Percentiles rank a stretch among this genome's conserved stretches.
These are phyloP conservation scores for Drosophila rellima DNA, from an alignment of 2,888 invertebrate species.

Conservation along the genomic window DNA sequence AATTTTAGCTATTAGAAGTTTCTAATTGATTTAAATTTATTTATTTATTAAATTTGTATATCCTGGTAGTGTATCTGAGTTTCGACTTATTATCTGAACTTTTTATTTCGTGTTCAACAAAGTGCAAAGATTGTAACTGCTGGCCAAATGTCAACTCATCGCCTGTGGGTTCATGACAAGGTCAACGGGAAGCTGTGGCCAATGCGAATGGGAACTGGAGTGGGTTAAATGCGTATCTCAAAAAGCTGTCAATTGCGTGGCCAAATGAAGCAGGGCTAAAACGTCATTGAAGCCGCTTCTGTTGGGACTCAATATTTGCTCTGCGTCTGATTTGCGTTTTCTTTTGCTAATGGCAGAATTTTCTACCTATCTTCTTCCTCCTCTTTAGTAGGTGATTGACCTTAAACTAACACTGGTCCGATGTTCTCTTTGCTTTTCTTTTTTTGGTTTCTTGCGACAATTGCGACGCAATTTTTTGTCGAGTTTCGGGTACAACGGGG, in stretches of 20 bases:
- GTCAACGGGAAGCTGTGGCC: slow-evolving; percentile 33
- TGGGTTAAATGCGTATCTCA: slow-evolving; percentile 13
- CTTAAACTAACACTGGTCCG: slow-evolving; percentile 15
- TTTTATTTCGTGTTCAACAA: slow-evolving; percentile 6
- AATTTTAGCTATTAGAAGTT: too few species aligned
- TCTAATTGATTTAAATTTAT: too few species aligned
- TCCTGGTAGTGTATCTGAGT: background rate
- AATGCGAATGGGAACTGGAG: background rate
- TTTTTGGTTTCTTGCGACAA: slow-evolving; percentile 26
- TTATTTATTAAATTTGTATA: too few species aligned
- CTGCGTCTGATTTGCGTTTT: slow-evolving; percentile 26
- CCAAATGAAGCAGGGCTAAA: slow-evolving; percentile 1
- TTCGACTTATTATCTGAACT: background rate
- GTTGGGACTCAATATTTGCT: slow-evolving; percentile 7
- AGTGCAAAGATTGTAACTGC: slow-evolving; percentile 33
- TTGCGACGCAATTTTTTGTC: slow-evolving; percentile 63
- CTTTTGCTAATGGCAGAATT: background rate
- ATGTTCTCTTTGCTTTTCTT: slow-evolving; percentile 13
- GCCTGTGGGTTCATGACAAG: slow-evolving; percentile 41
- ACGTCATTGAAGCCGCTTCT: slow-evolving; percentile 1
- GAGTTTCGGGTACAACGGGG: slow-evolving; percentile 23
- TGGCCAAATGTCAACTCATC: slow-evolving; percentile 44
- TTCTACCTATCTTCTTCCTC: background rate
- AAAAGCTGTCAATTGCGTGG: slow-evolving; percentile 20
- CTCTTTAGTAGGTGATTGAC: slow-evolving; percentile 41